Base-by-base conservation (phyloP, 2,888 invertebrate genomes). In the Criorhina ranunculi region DNA sequence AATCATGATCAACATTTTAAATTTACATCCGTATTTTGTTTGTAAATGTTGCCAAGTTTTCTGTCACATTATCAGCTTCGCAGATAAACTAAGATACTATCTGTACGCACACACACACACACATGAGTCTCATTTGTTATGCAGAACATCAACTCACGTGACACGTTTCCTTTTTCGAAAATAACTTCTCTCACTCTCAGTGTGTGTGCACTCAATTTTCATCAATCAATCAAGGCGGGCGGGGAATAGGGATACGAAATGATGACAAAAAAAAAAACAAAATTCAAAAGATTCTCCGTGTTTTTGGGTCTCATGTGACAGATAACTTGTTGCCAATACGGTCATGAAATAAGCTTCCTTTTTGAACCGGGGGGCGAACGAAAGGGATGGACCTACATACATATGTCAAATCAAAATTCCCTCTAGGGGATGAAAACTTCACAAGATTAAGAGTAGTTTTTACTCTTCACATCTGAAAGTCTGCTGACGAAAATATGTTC, bases 121-220 rank as follows among this genome's bases (percentile, higher is more conserved):
- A 69, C 60, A 81, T 75, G 55, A 62, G 57, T 33, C 42, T 80
- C 53, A 85, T 85, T 85, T 17, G 59, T 59, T 80, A 85, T 85
- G 75, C 85, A 80, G 62, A 80, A 60, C 85, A 37, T 70, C 70
- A 80, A 33, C 75, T 76, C 75, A 70, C 40, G 85, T 85, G 85
- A 85, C 85, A 85, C 75, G 76, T 85, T 85, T 85, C 59, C 64
- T 70, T 70, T 78, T 76, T 35, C 12, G 40, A 37, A 73, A 69
- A 57, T 64, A 81, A 64, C 77, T 72, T 55, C 8, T 59, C 37
- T 66, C 57, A 62, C 60, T 75, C 76, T 59, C 60, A 11, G 59
- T 51, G 19, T 53, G 19, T 53, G 55, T 24, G 70, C 62, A 75
- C 64, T 76, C 44, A 66, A 73, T 75, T 85, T 75, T 75, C 66